Evolutionary conservation across 2,888 invertebrate species (phyloP).

Genomic region (Netelia inedita): DNA sequence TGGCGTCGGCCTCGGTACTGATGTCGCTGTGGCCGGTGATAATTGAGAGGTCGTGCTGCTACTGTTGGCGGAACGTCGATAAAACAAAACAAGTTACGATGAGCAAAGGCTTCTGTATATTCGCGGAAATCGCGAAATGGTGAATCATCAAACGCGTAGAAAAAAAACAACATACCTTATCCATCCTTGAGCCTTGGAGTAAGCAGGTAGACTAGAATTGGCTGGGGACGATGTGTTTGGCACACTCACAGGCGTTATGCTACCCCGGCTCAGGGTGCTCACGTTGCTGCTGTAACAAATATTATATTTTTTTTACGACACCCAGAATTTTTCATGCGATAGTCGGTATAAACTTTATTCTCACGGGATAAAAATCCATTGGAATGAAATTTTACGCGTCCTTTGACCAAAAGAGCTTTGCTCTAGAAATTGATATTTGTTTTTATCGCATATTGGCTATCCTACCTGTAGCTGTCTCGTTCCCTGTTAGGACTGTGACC

Average conservation of each 20-base stretch:
- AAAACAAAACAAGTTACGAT: conserved; percentile 34
- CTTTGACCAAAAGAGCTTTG: too few relatives aligned
- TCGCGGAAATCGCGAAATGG: not conserved
- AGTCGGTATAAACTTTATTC: too few relatives aligned
- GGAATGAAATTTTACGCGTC: too few relatives aligned
- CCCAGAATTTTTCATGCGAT: not conserved
- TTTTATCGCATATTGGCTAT: not conserved
- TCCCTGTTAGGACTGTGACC: conserved; percentile 93
- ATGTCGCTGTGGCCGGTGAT: conserved; percentile 86
- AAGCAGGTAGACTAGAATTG: conserved; percentile 88
- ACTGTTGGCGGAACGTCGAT: conserved; percentile 70
- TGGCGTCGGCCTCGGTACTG: conserved; percentile 87
- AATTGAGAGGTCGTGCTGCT: conserved; percentile 83
- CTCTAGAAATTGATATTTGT: too few relatives aligned
- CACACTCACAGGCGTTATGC: conserved; percentile 88
- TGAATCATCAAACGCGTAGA: not conserved
- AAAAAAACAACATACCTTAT: conserved; percentile 79
- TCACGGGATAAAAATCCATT: too few relatives aligned
- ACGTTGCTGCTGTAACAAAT: conserved; percentile 90
- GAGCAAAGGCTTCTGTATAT: not conserved
- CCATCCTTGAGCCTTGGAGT: conserved; percentile 85
- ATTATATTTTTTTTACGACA: conserved; percentile 32
- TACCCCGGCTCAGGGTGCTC: conserved; percentile 92
- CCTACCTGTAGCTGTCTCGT: conserved; percentile 94
- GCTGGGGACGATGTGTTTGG: conserved; percentile 86